Conservation (phyloP, 2,797 vertebrate genomes). For the Bradypodion ventrale region DNA sequence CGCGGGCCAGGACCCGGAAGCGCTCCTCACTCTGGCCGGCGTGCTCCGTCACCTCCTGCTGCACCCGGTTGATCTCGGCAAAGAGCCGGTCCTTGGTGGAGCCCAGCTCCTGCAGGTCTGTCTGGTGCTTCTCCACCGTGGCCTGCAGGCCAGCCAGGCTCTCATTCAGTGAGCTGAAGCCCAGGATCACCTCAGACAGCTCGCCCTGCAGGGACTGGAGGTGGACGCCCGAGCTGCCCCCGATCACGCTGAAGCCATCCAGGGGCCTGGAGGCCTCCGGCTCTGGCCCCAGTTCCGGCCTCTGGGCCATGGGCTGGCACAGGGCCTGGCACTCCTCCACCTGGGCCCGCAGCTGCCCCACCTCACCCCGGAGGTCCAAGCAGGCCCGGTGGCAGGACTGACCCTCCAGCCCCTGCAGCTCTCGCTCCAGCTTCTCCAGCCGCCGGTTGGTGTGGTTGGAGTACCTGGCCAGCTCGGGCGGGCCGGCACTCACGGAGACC, state of each 20-base stretch:
- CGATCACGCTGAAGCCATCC: conserved; percentile 81
- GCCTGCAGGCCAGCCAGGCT: conserved; percentile 84
- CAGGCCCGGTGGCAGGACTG: conserved; percentile 80
- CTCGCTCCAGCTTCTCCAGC: conserved; percentile 73
- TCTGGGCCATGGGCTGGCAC: conserved; percentile 63
- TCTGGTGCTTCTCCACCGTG: conserved; percentile 81
- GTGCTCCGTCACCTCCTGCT: conserved; percentile 80
- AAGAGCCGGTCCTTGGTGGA: conserved; percentile 79
- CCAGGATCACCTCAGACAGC: conserved; percentile 77
- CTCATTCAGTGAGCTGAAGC: conserved; percentile 83
- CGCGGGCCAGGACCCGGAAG: conserved; percentile 73
- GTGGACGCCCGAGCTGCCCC: conserved; percentile 76
- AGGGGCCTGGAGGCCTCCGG: conserved; percentile 73
- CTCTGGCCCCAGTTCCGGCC: not conserved
- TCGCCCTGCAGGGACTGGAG: conserved; percentile 86
- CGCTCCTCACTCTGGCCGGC: conserved; percentile 75
- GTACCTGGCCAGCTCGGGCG: conserved; percentile 70
- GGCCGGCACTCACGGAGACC: conserved; percentile 36
- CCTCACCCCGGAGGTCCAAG: conserved; percentile 79
- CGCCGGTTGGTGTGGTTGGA: conserved; percentile 73
- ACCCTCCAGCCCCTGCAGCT: conserved; percentile 64
- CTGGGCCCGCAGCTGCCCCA: conserved; percentile 76
- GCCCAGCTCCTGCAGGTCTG: conserved; percentile 77
- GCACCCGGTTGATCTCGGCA: conserved; percentile 83
- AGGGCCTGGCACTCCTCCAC: conserved; percentile 73